phyloP scores from a whole-genome alignment of 2,888 invertebrate species.

The Nasonia oneida region DNA sequence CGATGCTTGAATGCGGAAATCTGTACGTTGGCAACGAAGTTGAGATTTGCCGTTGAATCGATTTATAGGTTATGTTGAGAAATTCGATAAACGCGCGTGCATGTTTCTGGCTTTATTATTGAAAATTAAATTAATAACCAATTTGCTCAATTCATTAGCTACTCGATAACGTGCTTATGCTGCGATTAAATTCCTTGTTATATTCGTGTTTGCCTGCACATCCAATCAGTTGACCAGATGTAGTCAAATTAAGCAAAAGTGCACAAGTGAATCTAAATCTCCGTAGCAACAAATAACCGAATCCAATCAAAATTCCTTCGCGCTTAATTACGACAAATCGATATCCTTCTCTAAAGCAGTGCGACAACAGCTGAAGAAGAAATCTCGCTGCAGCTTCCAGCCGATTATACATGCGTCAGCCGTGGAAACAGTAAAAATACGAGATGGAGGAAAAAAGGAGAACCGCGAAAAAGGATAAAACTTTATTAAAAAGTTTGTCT shows the following conservation, averaged over 20 bases:
- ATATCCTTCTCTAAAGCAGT: neutral
- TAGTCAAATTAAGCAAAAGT: neutral
- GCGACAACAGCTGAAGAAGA: neutral
- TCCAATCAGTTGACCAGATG: too few relatives aligned
- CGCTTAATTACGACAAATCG: neutral
- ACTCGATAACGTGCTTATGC: too few relatives aligned
- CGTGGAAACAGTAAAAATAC: constrained; percentile 30
- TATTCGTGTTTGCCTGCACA: too few relatives aligned
- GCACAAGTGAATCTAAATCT: neutral
- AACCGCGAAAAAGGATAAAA: constrained; percentile 47
- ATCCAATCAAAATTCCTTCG: neutral
- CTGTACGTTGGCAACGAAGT: neutral
- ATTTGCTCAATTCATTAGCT: too few relatives aligned
- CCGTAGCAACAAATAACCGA: neutral
- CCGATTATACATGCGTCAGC: neutral
- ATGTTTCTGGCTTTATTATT: too few relatives aligned
- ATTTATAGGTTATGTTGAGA: too few relatives aligned
- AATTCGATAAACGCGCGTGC: too few relatives aligned
- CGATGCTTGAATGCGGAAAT: neutral
- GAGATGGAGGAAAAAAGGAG: neutral
- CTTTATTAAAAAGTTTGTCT: constrained; percentile 65
- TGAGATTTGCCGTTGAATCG: neutral
- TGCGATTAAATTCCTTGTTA: too few relatives aligned
- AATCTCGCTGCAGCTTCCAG: neutral
- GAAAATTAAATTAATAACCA: too few relatives aligned